A percentile compares a stretch with the other conserved stretches of the same genome.
These are phyloP conservation scores for Macropus fuliginosus DNA, from an alignment of 2,797 vertebrate species.

Conservation along the genomic window DNA sequence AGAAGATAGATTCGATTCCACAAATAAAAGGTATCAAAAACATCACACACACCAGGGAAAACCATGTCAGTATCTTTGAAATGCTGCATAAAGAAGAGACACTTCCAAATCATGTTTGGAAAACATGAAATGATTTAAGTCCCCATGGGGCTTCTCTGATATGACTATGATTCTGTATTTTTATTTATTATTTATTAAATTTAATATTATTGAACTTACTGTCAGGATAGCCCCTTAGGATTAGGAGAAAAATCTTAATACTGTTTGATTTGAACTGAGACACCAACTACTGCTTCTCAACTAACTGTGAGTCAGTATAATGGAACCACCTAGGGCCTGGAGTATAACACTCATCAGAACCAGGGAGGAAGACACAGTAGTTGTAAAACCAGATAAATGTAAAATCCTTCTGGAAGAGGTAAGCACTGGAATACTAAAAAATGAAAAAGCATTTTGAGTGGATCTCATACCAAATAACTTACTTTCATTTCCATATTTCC, in stretches of 20 bases:
- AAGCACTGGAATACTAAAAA: neutral
- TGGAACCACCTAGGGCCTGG: neutral
- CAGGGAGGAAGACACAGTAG: neutral
- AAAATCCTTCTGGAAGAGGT: neutral
- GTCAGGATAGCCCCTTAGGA: conserved; percentile 2
- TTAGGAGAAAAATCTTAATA: neutral
- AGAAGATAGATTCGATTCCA: conserved; percentile 26
- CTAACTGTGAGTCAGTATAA: neutral
- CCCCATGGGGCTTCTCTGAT: neutral
- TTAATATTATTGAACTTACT: conserved; percentile 39
- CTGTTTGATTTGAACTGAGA: neutral
- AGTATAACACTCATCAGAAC: conserved; percentile 6
- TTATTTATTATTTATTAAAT: conserved; percentile 26
- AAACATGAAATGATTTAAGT: conserved; percentile 48
- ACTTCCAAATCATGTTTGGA: conserved; percentile 43
- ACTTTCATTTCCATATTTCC: conserved; percentile 19
- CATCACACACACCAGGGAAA: neutral
- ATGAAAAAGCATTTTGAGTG: neutral
- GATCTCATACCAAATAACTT: conserved; percentile 36
- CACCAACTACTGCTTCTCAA: neutral
- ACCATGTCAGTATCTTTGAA: neutral
- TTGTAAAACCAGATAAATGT: conserved; percentile 8
- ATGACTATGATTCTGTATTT: neutral
- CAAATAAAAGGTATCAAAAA: conserved; percentile 38
- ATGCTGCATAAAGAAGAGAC: conserved; percentile 16